Conservation (phyloP, 2,797 vertebrate species). For the Mus minutoides region DNA sequence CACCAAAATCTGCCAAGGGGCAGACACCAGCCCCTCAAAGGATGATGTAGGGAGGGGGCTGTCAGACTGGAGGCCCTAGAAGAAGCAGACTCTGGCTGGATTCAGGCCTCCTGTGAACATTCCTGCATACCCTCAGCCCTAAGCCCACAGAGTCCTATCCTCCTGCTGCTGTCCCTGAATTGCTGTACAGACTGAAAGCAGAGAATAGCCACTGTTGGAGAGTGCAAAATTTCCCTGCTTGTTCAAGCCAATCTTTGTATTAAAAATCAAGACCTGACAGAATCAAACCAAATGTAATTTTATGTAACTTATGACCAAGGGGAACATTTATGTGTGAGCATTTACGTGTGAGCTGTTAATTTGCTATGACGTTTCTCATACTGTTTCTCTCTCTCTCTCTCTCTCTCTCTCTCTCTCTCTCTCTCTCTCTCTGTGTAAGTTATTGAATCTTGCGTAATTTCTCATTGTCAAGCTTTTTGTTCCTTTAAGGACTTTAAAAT, state of each 20-base stretch:
- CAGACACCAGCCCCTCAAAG: too few species aligned
- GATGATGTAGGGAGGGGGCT: too few species aligned
- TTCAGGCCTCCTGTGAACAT: background rate
- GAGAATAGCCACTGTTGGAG: background rate
- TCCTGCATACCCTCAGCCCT: background rate
- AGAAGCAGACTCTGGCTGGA: background rate
- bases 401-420: background rate
- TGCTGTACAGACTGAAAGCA: background rate
- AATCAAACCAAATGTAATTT: background rate
- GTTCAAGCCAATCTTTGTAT: background rate
- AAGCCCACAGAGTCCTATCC: background rate
- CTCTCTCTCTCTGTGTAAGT: too few species aligned
- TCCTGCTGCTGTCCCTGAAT: background rate
- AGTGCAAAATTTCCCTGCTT: background rate
- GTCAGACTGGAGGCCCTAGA: background rate
- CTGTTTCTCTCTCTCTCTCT: too few species aligned
- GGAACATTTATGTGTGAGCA: background rate
- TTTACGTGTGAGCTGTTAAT: background rate
- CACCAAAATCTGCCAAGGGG: too few species aligned
- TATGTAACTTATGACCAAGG: too few species aligned
- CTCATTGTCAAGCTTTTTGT: background rate
- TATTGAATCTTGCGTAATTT: background rate
- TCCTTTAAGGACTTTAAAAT: background rate
- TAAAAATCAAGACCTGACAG: background rate
- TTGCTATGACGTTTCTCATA: rapidly evolving